Percentiles rank a stretch among this genome's conserved stretches.
These are phyloP conservation scores for Cydia amplana DNA, from an alignment of 1,140 invertebrate species.

Conservation along the genomic window DNA sequence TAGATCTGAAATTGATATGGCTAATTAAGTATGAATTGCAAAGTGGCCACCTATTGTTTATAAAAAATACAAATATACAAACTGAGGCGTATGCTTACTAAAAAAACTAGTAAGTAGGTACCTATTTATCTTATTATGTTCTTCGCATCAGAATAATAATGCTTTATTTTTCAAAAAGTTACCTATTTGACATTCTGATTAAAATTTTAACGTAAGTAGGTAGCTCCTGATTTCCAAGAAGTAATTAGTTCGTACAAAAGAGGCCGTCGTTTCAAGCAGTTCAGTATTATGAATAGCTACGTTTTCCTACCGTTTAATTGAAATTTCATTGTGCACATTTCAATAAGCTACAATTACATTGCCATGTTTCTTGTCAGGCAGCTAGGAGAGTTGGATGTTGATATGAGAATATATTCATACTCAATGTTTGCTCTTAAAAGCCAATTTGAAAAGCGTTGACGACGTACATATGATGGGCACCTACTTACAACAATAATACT, in stretches of 20 bases:
- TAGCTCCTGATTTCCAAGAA: constrained; percentile 3
- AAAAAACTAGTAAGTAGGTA: too few relatives aligned
- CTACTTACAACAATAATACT: neutral
- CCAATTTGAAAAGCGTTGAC: neutral
- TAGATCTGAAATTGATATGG: constrained; percentile 48
- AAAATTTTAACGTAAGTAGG: neutral
- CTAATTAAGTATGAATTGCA: constrained; percentile 57
- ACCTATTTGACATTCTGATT: neutral
- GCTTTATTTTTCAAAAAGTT: neutral
- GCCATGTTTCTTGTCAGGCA: constrained; percentile 23
- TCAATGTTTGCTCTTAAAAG: constrained; percentile 5
- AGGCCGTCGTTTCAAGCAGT: neutral
- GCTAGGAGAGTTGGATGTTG: neutral
- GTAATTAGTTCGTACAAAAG: constrained; percentile 24
- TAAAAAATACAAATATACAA: constrained; percentile 20
- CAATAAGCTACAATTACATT: constrained; percentile 31
- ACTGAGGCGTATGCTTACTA: too few relatives aligned
- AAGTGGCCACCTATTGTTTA: constrained; percentile 25
- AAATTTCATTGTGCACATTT: constrained; percentile 27
- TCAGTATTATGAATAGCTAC: constrained; percentile 24
- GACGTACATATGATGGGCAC: neutral
- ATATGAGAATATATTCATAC: neutral
- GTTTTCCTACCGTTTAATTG: constrained; percentile 19
- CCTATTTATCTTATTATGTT: too few relatives aligned
- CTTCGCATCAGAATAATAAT: too few relatives aligned